These are phyloP conservation scores for Xiphias gladius DNA, from an alignment of 2,113 vertebrate species.

Conservation along the genomic window DNA sequence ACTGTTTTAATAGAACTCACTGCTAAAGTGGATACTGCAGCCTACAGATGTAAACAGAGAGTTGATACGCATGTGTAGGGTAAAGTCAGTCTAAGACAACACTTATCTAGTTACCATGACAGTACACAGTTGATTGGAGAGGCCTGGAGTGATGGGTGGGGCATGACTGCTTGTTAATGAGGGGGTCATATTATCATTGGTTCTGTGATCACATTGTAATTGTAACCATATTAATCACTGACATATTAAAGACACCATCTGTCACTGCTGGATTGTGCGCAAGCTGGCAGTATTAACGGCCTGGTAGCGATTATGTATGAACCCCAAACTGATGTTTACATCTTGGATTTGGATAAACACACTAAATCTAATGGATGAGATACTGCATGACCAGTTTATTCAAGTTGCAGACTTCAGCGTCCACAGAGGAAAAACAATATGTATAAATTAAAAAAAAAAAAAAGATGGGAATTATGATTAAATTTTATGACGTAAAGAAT, in stretches of 20 bases:
- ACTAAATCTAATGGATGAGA: constrained; percentile 49
- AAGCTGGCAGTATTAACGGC: constrained; percentile 37
- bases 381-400: constrained; percentile 3
- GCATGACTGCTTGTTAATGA: constrained; percentile 39
- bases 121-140: constrained; percentile 24
- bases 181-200: constrained; percentile 38
- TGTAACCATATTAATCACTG: constrained; percentile 66
- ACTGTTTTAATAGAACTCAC: neutral
- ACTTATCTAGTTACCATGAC: constrained; percentile 51
- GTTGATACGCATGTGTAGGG: neutral
- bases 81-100: constrained; percentile 32
- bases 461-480: constrained; percentile 17
- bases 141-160: constrained; percentile 40
- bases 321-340: constrained; percentile 68
- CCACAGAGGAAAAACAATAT: constrained; percentile 41
- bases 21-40: constrained; percentile 16
- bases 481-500: constrained; percentile 31
- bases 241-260: constrained; percentile 71
- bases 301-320: constrained; percentile 47
- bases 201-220: constrained; percentile 51
- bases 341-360: constrained; percentile 57
- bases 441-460: constrained; percentile 27
- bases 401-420: constrained; percentile 1
- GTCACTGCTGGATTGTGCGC: constrained; percentile 45
- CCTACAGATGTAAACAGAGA: constrained; percentile 40